Conservation (phyloP, 2,888 invertebrate genomes). For the Hydrotaea diabolus region DNA sequence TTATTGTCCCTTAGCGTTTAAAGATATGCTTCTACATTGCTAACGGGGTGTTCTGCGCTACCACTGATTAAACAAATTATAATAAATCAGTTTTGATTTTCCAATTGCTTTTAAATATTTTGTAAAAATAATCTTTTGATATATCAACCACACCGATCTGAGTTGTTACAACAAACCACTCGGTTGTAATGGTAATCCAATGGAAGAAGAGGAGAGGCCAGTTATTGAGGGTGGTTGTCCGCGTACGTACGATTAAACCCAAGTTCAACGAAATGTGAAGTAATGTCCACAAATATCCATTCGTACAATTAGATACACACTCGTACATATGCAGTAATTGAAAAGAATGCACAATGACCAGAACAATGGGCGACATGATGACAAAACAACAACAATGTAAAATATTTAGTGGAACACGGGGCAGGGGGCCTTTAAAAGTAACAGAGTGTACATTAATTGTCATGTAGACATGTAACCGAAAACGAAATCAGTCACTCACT, state of each 20-base stretch:
- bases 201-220: background rate
- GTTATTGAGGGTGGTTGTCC: background rate
- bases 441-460: background rate
- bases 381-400: background rate
- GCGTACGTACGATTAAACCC: background rate
- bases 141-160: no score
- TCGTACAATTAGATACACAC: background rate
- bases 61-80: no score
- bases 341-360: slow-evolving; percentile 41
- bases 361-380: slow-evolving; percentile 25
- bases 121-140: no score
- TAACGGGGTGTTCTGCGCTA: no score
- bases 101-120: no score
- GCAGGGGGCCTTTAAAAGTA: background rate
- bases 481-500: slow-evolving; percentile 46
- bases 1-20: no score
- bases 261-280: slow-evolving; percentile 25
- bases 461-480: slow-evolving; percentile 5
- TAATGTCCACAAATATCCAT: slow-evolving; percentile 29
- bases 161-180: background rate
- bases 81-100: no score
- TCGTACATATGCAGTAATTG: slow-evolving; percentile 26
- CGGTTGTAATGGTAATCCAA: background rate
- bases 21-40: no score
- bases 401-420: background rate